Percentiles rank a stretch among this genome's conserved stretches.
phyloP scores from a whole-genome alignment of 1,140 invertebrate genomes.

The Anthonomus grandis region DNA sequence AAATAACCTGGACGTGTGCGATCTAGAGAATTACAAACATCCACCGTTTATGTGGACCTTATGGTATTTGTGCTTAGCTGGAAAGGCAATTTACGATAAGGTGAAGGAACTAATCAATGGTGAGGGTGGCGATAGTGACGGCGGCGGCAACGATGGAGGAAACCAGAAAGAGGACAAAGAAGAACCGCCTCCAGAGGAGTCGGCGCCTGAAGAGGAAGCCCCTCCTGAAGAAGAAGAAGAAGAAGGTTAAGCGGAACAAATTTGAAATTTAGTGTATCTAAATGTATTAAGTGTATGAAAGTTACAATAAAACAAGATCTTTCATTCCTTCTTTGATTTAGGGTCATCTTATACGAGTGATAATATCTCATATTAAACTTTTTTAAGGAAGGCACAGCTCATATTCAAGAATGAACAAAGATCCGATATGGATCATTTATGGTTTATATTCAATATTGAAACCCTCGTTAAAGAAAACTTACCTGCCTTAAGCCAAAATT shows the following conservation, averaged over 20 bases:
- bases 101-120: slow-evolving; percentile 6
- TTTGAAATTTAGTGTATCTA: too few relatives aligned
- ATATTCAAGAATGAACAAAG: too few relatives aligned
- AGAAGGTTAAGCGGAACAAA: slow-evolving; percentile 9
- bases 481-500: too few relatives aligned
- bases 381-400: too few relatives aligned
- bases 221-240: background rate
- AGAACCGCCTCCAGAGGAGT: slow-evolving; percentile 1
- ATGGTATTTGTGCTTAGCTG: slow-evolving; percentile 9
- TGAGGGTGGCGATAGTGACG: slow-evolving; percentile 2
- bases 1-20: slow-evolving; percentile 15
- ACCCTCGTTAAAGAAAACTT: too few relatives aligned
- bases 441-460: too few relatives aligned
- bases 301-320: too few relatives aligned
- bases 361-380: too few relatives aligned
- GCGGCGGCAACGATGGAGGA: background rate
- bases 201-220: background rate
- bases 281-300: too few relatives aligned
- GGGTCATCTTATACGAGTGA: too few relatives aligned
- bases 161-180: background rate
- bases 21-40: slow-evolving; percentile 22
- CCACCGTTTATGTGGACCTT: slow-evolving; percentile 18
- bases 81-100: slow-evolving; percentile 8
- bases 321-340: too few relatives aligned
- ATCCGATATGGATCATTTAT: too few relatives aligned